Conservation (phyloP, 2,888 invertebrate species). For the Diarsia rubi region DNA sequence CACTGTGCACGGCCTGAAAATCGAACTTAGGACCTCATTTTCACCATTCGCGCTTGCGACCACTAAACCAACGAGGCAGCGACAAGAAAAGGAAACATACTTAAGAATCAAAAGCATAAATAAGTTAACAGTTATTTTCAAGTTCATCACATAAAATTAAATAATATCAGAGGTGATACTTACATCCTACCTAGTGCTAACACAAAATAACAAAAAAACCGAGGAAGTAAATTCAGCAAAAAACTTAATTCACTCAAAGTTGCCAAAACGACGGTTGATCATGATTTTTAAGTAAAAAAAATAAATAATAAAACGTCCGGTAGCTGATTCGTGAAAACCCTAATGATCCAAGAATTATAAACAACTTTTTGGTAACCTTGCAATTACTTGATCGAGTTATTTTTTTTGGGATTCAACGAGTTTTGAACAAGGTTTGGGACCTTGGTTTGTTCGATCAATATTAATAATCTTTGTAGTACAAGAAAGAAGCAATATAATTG, state of each 20-base stretch:
- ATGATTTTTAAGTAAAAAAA: conserved; percentile 63
- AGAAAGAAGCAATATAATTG: too few species aligned
- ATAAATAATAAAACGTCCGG: conserved; percentile 71
- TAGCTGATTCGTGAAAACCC: conserved; percentile 75
- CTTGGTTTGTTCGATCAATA: conserved; percentile 1
- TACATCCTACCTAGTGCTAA: conserved; percentile 45
- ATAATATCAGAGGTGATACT: conserved; percentile 49
- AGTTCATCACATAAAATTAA: conserved; percentile 43
- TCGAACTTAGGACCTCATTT: too few species aligned
- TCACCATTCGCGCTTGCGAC: too few species aligned
- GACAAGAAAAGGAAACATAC: neutral
- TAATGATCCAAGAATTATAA: conserved; percentile 82
- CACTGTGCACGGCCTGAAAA: too few species aligned
- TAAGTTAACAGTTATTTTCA: conserved; percentile 15
- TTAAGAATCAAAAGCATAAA: neutral
- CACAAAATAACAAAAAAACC: conserved; percentile 63
- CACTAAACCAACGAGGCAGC: too few species aligned
- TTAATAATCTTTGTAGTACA: too few species aligned
- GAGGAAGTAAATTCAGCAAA: conserved; percentile 66
- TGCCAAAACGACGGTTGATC: conserved; percentile 61
- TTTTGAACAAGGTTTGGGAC: conserved; percentile 12
- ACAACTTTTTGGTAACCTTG: conserved; percentile 74
- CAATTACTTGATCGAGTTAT: conserved; percentile 78
- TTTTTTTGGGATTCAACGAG: conserved; percentile 67
- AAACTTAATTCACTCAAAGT: conserved; percentile 70